Conservation (phyloP, 1,140 invertebrate genomes). For the Dermatophagoides farinae region DNA sequence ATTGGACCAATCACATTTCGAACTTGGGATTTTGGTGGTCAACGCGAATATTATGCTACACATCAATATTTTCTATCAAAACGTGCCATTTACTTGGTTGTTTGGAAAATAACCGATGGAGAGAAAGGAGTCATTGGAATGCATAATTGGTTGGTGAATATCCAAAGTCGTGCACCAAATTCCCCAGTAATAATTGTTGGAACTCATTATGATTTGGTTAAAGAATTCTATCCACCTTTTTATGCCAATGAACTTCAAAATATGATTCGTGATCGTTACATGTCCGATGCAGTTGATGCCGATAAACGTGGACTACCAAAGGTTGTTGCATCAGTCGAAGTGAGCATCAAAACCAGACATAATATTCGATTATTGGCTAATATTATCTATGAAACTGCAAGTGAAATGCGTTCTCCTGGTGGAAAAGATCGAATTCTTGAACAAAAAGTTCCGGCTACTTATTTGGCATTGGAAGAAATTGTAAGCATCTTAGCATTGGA, state of each 20-base stretch:
- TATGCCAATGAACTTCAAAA: slow-evolving; percentile 67
- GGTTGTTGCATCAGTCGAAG: slow-evolving; percentile 79
- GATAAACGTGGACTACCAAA: slow-evolving; percentile 85
- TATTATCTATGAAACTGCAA: slow-evolving; percentile 79
- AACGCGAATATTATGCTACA: slow-evolving; percentile 80
- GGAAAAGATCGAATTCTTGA: slow-evolving; percentile 74
- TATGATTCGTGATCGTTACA: slow-evolving; percentile 66
- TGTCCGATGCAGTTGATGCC: slow-evolving; percentile 65
- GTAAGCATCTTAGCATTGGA: slow-evolving; percentile 56
- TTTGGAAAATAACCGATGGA: slow-evolving; percentile 86
- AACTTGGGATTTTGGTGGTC: slow-evolving; percentile 97
- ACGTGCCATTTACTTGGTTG: slow-evolving; percentile 77
- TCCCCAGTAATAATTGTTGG: slow-evolving; percentile 82
- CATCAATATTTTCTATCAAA: slow-evolving; percentile 96
- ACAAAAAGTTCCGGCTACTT: slow-evolving; percentile 85
- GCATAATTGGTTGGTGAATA: slow-evolving; percentile 83
- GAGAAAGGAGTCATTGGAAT: slow-evolving; percentile 71
- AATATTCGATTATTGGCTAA: slow-evolving; percentile 79
- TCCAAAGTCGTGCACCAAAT: slow-evolving; percentile 78
- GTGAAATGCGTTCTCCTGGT: slow-evolving; percentile 60
- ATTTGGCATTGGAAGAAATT: slow-evolving; percentile 79
- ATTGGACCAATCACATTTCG: slow-evolving; percentile 73
- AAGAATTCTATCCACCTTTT: slow-evolving; percentile 43
- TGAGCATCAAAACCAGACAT: slow-evolving; percentile 62
- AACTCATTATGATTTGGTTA: slow-evolving; percentile 76